Percentiles rank a stretch among this genome's conserved stretches.
Evolutionary conservation across 2,113 vertebrate genomes (phyloP).

Genomic region (Dascyllus trimaculatus): DNA sequence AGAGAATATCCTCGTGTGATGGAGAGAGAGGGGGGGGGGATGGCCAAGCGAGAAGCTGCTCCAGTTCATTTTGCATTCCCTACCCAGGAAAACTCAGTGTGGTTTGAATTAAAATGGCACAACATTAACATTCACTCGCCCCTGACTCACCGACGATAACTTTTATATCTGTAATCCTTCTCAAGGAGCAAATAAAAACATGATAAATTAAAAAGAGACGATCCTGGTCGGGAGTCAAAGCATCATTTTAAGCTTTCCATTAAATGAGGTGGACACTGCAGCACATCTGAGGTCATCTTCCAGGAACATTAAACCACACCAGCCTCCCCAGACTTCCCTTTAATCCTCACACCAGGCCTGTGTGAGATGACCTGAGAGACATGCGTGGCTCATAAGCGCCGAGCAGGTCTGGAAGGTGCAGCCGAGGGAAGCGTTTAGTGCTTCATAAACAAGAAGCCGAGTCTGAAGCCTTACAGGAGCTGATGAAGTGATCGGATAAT

Average conservation of each 20-base stretch:
- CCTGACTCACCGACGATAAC: no score
- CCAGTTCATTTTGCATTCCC: background rate
- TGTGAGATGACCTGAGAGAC: slow-evolving; percentile 29
- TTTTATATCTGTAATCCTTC: background rate
- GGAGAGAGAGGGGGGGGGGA: background rate
- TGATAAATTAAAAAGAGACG: background rate
- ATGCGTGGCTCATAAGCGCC: slow-evolving; percentile 6
- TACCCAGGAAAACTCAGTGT: no score
- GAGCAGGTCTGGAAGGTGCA: slow-evolving; percentile 19
- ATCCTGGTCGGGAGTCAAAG: background rate
- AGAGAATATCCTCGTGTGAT: background rate
- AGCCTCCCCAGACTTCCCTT: slow-evolving; percentile 2
- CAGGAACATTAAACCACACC: background rate
- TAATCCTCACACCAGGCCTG: slow-evolving; percentile 23
- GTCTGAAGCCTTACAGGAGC: background rate
- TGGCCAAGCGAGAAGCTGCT: background rate
- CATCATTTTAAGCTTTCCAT: background rate
- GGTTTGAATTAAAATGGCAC: no score
- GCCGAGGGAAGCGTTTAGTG: slow-evolving; percentile 1
- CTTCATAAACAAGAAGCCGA: slow-evolving; percentile 13
- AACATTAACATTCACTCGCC: no score
- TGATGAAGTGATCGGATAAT: background rate
- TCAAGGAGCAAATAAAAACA: background rate
- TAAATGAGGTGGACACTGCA: background rate
- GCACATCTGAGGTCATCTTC: background rate